These are phyloP conservation scores for Daphoenositta chrysoptera DNA, from an alignment of 2,113 vertebrate genomes.

Conservation along the genomic window DNA sequence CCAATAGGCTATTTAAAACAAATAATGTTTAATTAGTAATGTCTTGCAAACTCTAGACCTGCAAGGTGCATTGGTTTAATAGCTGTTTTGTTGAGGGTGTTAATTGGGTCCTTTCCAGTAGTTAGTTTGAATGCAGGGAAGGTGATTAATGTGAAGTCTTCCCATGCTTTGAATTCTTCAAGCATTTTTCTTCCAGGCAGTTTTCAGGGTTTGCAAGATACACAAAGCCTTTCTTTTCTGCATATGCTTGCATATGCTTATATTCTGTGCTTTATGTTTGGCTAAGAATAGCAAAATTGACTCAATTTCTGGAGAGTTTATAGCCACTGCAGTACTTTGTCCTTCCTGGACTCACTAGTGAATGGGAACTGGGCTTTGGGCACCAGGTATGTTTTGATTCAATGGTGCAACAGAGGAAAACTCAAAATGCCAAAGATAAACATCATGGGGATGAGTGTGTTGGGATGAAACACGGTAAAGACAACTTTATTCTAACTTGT, in stretches of 20 bases:
- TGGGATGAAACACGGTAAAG: neutral
- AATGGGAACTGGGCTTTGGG: neutral
- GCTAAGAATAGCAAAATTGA: neutral
- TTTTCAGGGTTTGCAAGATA: neutral
- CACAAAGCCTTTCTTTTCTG: neutral
- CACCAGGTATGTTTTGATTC: neutral
- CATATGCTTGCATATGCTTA: neutral
- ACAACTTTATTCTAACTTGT: neutral
- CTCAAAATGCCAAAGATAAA: neutral
- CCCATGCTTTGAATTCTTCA: neutral
- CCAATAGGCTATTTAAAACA: neutral
- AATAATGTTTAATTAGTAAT: neutral
- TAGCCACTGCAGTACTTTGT: neutral
- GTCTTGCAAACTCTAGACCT: neutral
- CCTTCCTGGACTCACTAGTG: neutral
- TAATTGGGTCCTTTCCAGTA: neutral
- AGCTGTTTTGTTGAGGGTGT: neutral
- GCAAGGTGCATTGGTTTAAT: neutral
- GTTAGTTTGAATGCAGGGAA: neutral
- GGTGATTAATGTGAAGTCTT: neutral
- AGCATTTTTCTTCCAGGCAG: neutral
- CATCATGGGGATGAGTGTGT: fast-evolving
- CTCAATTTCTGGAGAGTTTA: neutral
- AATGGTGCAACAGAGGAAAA: neutral
- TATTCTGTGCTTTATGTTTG: neutral